phyloP scores from a whole-genome alignment of 2,797 vertebrate genomes.

The Sebastes nivosus region DNA sequence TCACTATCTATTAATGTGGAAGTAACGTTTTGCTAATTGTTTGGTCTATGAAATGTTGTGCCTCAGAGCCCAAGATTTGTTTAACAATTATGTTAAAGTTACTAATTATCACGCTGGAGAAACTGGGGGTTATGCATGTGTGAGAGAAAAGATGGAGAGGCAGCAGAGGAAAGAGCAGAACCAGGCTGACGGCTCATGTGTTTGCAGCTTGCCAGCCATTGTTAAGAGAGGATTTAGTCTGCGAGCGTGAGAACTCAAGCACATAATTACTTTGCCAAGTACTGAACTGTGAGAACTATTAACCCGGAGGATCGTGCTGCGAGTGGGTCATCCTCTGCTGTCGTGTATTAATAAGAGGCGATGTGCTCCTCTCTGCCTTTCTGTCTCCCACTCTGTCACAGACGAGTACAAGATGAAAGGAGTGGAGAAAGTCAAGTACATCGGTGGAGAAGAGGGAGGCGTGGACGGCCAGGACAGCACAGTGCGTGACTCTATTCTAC shows the following conservation, averaged over 20 bases:
- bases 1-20: neutral
- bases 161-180: slow-evolving; percentile 26
- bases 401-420: slow-evolving; percentile 98
- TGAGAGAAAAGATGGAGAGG: slow-evolving; percentile 38
- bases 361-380: slow-evolving; percentile 36
- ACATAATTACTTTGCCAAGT: slow-evolving; percentile 68
- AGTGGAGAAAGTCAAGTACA: slow-evolving; percentile 97
- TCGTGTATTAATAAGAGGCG: slow-evolving; percentile 40
- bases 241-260: slow-evolving; percentile 60
- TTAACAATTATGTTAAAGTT: neutral
- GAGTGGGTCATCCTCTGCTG: slow-evolving; percentile 25
- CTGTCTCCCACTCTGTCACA: slow-evolving; percentile 68
- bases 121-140: neutral
- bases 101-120: neutral
- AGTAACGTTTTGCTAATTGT: no score
- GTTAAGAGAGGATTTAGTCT: slow-evolving; percentile 58
- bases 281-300: slow-evolving; percentile 59
- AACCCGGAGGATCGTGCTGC: slow-evolving; percentile 32
- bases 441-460: slow-evolving; percentile 92
- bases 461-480: slow-evolving; percentile 94
- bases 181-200: slow-evolving; percentile 49
- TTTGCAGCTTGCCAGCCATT: slow-evolving; percentile 57
- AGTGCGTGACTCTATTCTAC: slow-evolving; percentile 76
- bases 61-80: no score
- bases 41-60: no score